These are phyloP conservation scores for Adelosebastes latens DNA, from an alignment of 2,797 vertebrate genomes.

Conservation along the genomic window DNA sequence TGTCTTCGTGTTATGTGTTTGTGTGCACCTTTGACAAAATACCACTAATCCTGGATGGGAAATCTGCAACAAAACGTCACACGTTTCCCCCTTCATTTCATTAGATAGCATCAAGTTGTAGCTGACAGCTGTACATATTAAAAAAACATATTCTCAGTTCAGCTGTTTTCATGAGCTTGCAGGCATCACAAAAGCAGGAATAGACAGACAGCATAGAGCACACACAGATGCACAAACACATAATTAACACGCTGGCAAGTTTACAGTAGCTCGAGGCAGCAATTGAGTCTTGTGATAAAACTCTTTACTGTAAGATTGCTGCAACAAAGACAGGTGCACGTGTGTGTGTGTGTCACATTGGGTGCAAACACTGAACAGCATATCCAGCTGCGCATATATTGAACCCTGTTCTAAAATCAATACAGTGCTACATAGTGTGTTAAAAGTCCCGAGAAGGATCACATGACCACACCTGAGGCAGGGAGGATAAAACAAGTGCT, in stretches of 20 bases:
- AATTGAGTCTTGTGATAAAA: slow-evolving; percentile 19
- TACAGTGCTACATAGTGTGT: neutral
- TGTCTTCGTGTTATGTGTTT: slow-evolving; percentile 10
- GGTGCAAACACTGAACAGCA: slow-evolving; percentile 42
- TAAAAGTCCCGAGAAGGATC: slow-evolving; percentile 4
- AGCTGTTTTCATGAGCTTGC: slow-evolving; percentile 6
- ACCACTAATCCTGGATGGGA: neutral
- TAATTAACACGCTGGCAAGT: slow-evolving; percentile 12
- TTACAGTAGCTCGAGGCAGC: slow-evolving; percentile 31
- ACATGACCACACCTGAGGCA: too few species aligned
- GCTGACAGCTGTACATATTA: neutral
- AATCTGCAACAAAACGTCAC: neutral
- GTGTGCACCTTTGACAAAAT: neutral
- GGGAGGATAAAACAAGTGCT: too few species aligned
- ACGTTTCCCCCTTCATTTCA: neutral
- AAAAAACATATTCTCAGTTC: neutral
- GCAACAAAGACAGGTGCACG: slow-evolving; percentile 47
- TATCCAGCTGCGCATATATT: slow-evolving; percentile 40
- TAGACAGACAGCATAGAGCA: neutral
- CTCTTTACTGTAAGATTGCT: slow-evolving; percentile 14
- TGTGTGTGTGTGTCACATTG: neutral
- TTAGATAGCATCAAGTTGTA: neutral
- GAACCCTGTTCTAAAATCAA: slow-evolving; percentile 11
- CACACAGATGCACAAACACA: slow-evolving; percentile 1
- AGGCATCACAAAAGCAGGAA: neutral